Conservation (phyloP, 2,113 vertebrate species). For the Ophiodon elongatus region DNA sequence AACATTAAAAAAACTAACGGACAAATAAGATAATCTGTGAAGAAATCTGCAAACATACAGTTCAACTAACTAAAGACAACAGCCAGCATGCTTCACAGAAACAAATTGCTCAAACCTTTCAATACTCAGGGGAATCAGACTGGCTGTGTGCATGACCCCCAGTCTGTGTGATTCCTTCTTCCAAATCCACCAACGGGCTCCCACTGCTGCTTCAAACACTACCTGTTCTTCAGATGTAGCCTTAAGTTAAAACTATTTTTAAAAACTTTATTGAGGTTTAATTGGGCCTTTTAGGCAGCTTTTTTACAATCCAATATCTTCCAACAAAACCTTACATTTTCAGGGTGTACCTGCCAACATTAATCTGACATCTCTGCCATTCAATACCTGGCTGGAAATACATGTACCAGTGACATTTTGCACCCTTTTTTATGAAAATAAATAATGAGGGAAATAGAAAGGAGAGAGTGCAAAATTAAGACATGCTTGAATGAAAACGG, state of each 20-base stretch:
- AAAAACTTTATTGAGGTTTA: slow-evolving; percentile 8
- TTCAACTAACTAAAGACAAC: neutral
- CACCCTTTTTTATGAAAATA: slow-evolving; percentile 49
- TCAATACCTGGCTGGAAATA: slow-evolving; percentile 40
- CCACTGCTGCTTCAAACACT: slow-evolving; percentile 18
- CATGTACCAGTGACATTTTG: slow-evolving; percentile 70
- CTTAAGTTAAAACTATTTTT: neutral
- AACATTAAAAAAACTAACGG: neutral
- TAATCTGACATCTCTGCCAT: slow-evolving; percentile 43
- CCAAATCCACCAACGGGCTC: neutral
- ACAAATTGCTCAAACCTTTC: slow-evolving; percentile 10
- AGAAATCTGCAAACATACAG: neutral
- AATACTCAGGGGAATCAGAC: neutral
- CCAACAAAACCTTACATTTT: slow-evolving; percentile 34
- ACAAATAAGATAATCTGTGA: neutral
- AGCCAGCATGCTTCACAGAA: neutral
- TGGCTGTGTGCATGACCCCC: neutral
- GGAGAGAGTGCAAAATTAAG: slow-evolving; percentile 50
- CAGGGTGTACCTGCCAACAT: slow-evolving; percentile 13
- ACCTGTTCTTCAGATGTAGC: neutral
- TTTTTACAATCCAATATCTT: neutral
- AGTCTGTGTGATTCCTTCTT: neutral
- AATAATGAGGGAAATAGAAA: slow-evolving; percentile 57
- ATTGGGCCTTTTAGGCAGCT: slow-evolving; percentile 9
- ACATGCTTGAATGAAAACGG: slow-evolving; percentile 55